Evolutionary conservation across 2,113 vertebrate species (phyloP).

Genomic region (Noctilio leporinus): DNA sequence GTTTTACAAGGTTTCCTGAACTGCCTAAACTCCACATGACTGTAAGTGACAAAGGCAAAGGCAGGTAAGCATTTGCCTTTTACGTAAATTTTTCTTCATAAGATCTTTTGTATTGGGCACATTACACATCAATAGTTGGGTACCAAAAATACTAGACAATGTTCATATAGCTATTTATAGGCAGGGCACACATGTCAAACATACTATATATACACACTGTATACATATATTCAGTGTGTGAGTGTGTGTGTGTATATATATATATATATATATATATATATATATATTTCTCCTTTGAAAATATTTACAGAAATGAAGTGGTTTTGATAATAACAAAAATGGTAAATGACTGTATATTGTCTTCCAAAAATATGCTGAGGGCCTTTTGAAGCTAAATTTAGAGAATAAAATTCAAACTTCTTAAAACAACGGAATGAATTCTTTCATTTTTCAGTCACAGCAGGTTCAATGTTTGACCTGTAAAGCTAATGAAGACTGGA

Average conservation of each 20-base stretch:
- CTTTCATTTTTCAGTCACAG: constrained; percentile 18
- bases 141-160: not conserved
- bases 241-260: too few species aligned
- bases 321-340: not conserved
- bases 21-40: not conserved
- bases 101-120: not conserved
- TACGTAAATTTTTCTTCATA: not conserved
- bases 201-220: too few species aligned
- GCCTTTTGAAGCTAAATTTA: not conserved
- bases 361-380: not conserved
- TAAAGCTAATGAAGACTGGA: constrained; percentile 25
- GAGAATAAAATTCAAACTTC: not conserved
- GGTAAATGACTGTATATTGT: not conserved
- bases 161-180: not conserved
- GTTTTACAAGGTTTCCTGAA: not conserved
- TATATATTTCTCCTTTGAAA: not conserved
- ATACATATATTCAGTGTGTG: too few species aligned
- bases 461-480: constrained; percentile 6
- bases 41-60: not conserved
- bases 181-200: not conserved
- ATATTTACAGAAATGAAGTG: not conserved
- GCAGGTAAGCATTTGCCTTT: not conserved
- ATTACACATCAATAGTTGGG: not conserved
- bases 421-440: not conserved
- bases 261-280: not conserved